Conservation (phyloP, 2,888 invertebrate genomes). For the Drosophila mayaguana region DNA sequence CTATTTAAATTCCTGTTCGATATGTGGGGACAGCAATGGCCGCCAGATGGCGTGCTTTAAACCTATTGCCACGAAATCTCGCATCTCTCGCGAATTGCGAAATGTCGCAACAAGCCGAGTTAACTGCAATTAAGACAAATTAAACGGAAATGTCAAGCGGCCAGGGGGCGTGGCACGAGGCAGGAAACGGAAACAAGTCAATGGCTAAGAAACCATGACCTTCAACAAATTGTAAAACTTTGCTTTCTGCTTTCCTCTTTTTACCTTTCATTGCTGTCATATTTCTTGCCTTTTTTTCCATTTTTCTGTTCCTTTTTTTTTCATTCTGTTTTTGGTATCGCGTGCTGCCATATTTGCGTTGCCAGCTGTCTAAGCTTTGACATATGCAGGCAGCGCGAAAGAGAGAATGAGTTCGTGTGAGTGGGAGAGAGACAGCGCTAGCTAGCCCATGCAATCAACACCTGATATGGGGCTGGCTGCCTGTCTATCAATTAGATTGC, state of each 20-base stretch:
- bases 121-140: slow-evolving; percentile 70
- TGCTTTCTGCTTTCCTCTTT: neutral
- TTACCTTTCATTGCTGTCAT: neutral
- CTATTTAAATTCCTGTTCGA: slow-evolving; percentile 48
- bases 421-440: neutral
- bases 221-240: slow-evolving; percentile 39
- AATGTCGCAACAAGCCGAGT: slow-evolving; percentile 52
- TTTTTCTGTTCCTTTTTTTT: neutral
- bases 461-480: slow-evolving; percentile 47
- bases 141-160: slow-evolving; percentile 69
- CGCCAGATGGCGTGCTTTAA: slow-evolving; percentile 57
- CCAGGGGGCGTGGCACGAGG: neutral
- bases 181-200: slow-evolving; percentile 47
- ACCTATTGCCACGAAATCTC: slow-evolving; percentile 52
- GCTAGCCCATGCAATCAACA: slow-evolving; percentile 55
- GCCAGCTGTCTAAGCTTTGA: slow-evolving; percentile 79
- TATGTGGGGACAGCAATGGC: slow-evolving; percentile 6
- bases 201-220: slow-evolving; percentile 54
- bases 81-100: slow-evolving; percentile 35
- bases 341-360: slow-evolving; percentile 82
- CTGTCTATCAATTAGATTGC: slow-evolving; percentile 74
- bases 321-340: slow-evolving; percentile 56
- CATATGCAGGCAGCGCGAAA: slow-evolving; percentile 57
- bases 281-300: neutral
- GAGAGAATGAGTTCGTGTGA: neutral